phyloP scores from a whole-genome alignment of 1,140 invertebrate species.

The Rhyacophila brunnea region DNA sequence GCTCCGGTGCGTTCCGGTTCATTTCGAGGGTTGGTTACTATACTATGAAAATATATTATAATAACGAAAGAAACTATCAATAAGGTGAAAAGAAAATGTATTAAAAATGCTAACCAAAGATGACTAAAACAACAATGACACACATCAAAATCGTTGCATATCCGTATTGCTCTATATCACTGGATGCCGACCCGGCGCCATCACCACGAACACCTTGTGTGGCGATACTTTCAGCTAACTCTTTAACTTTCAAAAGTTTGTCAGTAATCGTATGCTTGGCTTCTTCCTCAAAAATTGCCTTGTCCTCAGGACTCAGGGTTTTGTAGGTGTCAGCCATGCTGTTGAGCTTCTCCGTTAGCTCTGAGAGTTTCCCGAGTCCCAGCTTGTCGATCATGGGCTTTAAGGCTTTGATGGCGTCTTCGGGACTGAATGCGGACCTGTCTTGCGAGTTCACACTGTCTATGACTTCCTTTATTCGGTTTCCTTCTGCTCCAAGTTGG shows the following conservation, averaged over 20 bases:
- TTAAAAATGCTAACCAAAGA: conserved; percentile 10
- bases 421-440: not conserved
- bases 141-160: conserved; percentile 7
- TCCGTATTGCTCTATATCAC: not conserved
- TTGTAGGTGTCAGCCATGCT: conserved; percentile 43
- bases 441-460: not conserved
- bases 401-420: not conserved
- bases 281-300: conserved; percentile 38
- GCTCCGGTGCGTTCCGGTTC: no score
- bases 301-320: conserved; percentile 42
- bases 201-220: not conserved
- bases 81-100: no score
- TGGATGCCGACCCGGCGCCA: no score
- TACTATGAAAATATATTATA: no score
- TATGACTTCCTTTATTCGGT: conserved; percentile 3
- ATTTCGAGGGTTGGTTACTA: no score
- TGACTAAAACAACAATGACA: not conserved
- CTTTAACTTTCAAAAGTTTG: conserved; percentile 9
- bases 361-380: conserved; percentile 6
- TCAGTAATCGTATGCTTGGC: not conserved
- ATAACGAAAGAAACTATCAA: no score
- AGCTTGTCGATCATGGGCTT: conserved; percentile 10
- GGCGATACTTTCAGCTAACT: not conserved
- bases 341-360: conserved; percentile 41
- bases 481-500: conserved; percentile 1